Conservation (phyloP, 2,797 vertebrate genomes). For the Chromobotia macracanthus region DNA sequence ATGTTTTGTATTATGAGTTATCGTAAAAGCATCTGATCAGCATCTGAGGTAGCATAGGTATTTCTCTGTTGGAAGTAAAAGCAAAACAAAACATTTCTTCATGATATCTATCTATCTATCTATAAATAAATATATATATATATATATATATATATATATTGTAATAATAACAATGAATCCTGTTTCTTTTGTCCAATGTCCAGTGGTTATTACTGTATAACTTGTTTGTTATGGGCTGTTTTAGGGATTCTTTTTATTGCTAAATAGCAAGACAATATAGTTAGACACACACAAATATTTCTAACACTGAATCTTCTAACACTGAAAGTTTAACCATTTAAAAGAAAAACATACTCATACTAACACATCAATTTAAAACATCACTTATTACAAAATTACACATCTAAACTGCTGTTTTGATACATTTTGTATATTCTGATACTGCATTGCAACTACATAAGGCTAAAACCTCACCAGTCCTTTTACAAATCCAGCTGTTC, state of each 20-base stretch:
- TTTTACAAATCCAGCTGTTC: conserved; percentile 50
- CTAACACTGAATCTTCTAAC: conserved; percentile 44
- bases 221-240: neutral
- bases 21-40: conserved; percentile 13
- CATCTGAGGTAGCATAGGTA: conserved; percentile 16
- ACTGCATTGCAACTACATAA: conserved; percentile 50
- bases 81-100: too few relatives aligned
- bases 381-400: conserved; percentile 44
- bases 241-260: too few relatives aligned
- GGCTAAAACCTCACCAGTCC: conserved; percentile 45
- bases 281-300: conserved; percentile 54
- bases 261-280: conserved; percentile 62
- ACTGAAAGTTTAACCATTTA: conserved; percentile 40
- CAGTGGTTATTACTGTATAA: neutral
- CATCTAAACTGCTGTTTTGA: conserved; percentile 46
- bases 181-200: neutral
- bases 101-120: too few relatives aligned
- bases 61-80: too few relatives aligned
- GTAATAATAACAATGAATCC: too few relatives aligned
- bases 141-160: too few relatives aligned
- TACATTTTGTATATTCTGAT: conserved; percentile 47
- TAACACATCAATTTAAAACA: conserved; percentile 50
- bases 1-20: conserved; percentile 10
- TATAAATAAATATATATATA: too few relatives aligned
- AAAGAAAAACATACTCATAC: conserved; percentile 55